These are phyloP conservation scores for Drosophila suboccidentalis DNA, from an alignment of 2,888 invertebrate genomes.

Conservation along the genomic window DNA sequence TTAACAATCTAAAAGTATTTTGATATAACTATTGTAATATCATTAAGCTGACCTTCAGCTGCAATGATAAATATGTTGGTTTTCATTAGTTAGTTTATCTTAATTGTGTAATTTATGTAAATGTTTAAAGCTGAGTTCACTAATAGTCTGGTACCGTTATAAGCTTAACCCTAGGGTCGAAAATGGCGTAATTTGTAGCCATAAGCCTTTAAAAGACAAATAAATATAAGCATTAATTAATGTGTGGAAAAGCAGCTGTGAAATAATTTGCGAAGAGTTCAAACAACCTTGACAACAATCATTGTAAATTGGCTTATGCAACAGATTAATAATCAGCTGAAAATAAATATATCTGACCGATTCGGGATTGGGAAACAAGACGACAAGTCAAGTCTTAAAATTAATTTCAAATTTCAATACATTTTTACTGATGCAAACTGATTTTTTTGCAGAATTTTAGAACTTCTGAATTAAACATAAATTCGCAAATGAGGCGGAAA, in stretches of 20 bases:
- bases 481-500: constrained; percentile 2
- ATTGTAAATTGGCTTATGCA: constrained; percentile 33
- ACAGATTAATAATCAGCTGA: constrained; percentile 37
- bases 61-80: constrained; percentile 12
- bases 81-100: constrained; percentile 11
- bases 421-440: background rate
- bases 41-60: constrained; percentile 59
- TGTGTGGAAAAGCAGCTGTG: constrained; percentile 32
- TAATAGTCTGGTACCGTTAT: constrained; percentile 55
- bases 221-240: constrained; percentile 33
- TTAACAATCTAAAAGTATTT: constrained; percentile 20
- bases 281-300: constrained; percentile 55
- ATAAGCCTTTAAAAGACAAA: constrained; percentile 33
- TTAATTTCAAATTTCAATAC: background rate
- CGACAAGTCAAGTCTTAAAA: background rate
- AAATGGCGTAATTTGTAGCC: constrained; percentile 30
- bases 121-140: constrained; percentile 33
- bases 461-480: background rate
- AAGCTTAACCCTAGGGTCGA: constrained; percentile 19
- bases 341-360: constrained; percentile 6
- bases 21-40: constrained; percentile 18
- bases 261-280: constrained; percentile 26
- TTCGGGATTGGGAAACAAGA: background rate
- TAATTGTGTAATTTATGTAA: constrained; percentile 58
- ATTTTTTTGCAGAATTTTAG: background rate